phyloP scores from a whole-genome alignment of 2,113 vertebrate species.

The Ornithorhynchus anatinus region DNA sequence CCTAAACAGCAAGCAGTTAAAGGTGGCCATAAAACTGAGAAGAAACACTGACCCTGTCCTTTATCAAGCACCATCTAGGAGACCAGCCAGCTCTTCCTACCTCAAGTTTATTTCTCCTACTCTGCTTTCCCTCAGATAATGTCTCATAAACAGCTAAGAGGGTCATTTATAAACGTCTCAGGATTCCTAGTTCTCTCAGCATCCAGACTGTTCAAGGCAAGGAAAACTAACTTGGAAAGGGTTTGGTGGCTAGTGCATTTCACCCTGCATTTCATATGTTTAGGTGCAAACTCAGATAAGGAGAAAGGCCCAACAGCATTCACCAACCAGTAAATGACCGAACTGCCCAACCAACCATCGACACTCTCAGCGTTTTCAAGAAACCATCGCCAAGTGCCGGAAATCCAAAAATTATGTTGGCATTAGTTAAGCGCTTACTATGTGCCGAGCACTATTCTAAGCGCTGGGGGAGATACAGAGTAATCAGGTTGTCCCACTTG shows the following conservation, averaged over 20 bases:
- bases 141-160: constrained; percentile 83
- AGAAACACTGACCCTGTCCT: constrained; percentile 74
- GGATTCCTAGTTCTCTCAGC: not conserved
- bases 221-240: not conserved
- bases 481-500: too few species aligned
- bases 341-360: too few species aligned
- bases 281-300: constrained; percentile 1
- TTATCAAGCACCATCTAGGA: constrained; percentile 76
- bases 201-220: not conserved
- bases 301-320: too few species aligned
- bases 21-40: constrained; percentile 82
- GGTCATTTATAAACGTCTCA: constrained; percentile 78
- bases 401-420: too few species aligned
- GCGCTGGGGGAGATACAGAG: too few species aligned
- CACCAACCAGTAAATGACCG: too few species aligned
- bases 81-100: constrained; percentile 78
- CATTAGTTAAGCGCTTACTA: too few species aligned
- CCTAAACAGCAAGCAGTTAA: constrained; percentile 85
- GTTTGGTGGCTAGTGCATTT: not conserved
- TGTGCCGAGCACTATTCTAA: too few species aligned
- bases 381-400: too few species aligned
- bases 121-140: constrained; percentile 84
- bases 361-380: too few species aligned
- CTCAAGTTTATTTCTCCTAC: constrained; percentile 84
- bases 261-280: not conserved